phyloP scores from a whole-genome alignment of 2,888 invertebrate species.

The Apodemia hepburni region DNA sequence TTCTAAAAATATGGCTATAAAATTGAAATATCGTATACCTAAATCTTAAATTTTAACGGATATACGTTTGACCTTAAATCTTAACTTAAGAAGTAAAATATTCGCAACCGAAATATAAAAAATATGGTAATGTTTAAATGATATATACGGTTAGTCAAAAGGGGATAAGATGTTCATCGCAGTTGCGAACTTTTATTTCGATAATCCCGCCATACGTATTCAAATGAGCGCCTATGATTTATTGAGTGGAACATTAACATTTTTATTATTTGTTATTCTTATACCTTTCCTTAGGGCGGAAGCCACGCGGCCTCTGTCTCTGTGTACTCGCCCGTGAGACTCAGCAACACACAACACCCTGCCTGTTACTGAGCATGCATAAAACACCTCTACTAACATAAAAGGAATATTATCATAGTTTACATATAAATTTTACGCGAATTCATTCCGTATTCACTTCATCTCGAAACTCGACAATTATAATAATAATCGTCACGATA shows the following conservation, averaged over 20 bases:
- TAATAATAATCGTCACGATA: conserved; percentile 73
- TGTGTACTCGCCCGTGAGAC: conserved; percentile 75
- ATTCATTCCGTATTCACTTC: conserved; percentile 73
- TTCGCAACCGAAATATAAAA: conserved; percentile 41
- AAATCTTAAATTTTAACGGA: too few relatives aligned
- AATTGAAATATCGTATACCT: too few relatives aligned
- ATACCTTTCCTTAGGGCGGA: conserved; percentile 74
- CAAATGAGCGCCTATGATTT: conserved; percentile 80
- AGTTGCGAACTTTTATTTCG: conserved; percentile 66
- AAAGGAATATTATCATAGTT: conserved; percentile 76
- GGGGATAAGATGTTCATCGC: conserved; percentile 43
- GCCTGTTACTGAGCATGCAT: conserved; percentile 45
- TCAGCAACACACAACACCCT: conserved; percentile 44
- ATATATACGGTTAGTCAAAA: conserved; percentile 44
- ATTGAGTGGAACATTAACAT: conserved; percentile 81
- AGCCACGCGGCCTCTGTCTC: conserved; percentile 78
- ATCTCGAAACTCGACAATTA: conserved; percentile 67
- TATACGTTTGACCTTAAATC: background rate
- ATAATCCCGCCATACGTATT: conserved; percentile 76
- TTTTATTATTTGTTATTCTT: conserved; percentile 82
- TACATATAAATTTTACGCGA: conserved; percentile 79
- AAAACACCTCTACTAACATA: conserved; percentile 59
- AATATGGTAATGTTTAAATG: conserved; percentile 56
- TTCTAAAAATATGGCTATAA: too few relatives aligned
- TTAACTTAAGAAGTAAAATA: conserved; percentile 23